Conservation (phyloP, 2,113 vertebrate species). For the Calidris pugnax region DNA sequence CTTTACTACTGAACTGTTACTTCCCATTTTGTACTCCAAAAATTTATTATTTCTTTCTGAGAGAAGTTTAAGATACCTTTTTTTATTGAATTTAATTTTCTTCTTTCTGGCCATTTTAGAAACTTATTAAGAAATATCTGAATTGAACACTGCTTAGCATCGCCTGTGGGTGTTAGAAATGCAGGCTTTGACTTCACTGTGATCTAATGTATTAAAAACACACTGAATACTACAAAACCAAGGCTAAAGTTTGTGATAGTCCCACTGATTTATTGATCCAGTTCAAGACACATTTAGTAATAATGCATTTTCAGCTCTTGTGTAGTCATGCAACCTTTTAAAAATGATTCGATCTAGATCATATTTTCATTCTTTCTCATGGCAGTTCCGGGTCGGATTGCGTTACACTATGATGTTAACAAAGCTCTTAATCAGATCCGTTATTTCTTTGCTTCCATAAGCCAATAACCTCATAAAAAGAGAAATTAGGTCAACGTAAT, state of each 20-base stretch:
- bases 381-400: rapidly evolving
- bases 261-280: not conserved
- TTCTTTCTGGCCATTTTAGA: not conserved
- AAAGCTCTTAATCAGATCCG: not conserved
- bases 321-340: not conserved
- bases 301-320: not conserved
- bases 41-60: not conserved
- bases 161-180: not conserved
- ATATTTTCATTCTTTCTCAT: not conserved
- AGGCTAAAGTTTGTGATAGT: not conserved
- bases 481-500: not conserved
- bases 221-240: not conserved
- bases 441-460: not conserved
- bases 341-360: not conserved
- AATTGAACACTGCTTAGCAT: not conserved
- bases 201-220: not conserved
- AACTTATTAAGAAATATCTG: not conserved
- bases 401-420: not conserved
- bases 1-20: not conserved
- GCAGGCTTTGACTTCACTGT: not conserved
- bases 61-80: not conserved
- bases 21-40: not conserved
- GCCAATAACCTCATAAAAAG: not conserved
- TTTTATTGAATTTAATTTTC: not conserved
- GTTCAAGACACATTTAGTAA: not conserved